Evolutionary conservation across 2,113 vertebrate genomes (phyloP).

Genomic region (Oncorhynchus nerka): DNA sequence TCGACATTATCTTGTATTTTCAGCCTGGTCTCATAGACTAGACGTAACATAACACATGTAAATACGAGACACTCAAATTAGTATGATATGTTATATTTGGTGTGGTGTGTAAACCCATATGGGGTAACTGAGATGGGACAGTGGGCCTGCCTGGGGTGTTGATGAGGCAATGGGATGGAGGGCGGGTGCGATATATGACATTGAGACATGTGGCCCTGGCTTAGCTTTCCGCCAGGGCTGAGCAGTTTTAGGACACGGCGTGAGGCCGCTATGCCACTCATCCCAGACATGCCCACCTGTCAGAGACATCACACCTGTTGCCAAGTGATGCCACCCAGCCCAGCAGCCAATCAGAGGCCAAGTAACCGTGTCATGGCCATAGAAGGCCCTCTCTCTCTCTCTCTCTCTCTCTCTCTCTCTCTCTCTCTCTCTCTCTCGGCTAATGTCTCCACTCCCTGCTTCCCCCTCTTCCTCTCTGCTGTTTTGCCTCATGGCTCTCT

Average conservation of each 20-base stretch:
- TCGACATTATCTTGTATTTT: neutral
- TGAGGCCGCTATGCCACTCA: slow-evolving; percentile 74
- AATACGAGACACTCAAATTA: slow-evolving; percentile 29
- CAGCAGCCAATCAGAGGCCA: slow-evolving; percentile 66
- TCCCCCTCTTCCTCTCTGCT: too few relatives aligned
- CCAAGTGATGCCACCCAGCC: slow-evolving; percentile 56
- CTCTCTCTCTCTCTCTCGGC: neutral
- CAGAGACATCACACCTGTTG: slow-evolving; percentile 77
- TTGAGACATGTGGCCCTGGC: slow-evolving; percentile 63
- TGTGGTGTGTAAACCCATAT: slow-evolving; percentile 41
- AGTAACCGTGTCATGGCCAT: slow-evolving; percentile 65
- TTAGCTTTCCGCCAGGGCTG: slow-evolving; percentile 64
- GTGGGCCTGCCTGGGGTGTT: slow-evolving; percentile 35
- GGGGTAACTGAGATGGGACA: slow-evolving; percentile 35
- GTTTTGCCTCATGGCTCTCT: too few relatives aligned
- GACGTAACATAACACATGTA: neutral
- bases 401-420: neutral
- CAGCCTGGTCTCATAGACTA: slow-evolving; percentile 10
- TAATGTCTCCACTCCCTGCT: slow-evolving; percentile 3
- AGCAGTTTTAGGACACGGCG: slow-evolving; percentile 72
- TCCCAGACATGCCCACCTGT: slow-evolving; percentile 77
- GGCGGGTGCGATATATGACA: slow-evolving; percentile 70
- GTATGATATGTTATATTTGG: too few relatives aligned
- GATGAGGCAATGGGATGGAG: slow-evolving; percentile 47
- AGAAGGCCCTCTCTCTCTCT: slow-evolving; percentile 60